Evolutionary conservation across 2,888 invertebrate species (phyloP), one percentile per base, ranked within the genome.

Genomic region (Dasysyrphus tricinctus): DNA sequence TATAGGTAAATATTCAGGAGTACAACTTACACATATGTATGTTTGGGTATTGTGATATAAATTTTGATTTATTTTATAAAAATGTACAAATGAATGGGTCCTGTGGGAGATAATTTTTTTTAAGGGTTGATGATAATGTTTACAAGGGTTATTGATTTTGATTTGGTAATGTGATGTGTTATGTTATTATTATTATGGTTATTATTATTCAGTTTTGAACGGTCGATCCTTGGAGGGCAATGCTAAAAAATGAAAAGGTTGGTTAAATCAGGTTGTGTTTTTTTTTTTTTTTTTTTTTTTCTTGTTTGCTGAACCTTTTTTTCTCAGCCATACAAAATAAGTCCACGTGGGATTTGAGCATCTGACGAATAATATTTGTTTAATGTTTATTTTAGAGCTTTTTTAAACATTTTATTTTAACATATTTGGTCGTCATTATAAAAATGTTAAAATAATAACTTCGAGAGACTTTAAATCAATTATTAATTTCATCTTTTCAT

Each of bases 11-110:
- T 57, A 42, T 61, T 42, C 6, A 7, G 34, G 1, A 61, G 24
- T 61, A 6, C 39, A 39, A 39, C 14, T 14, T 51, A 39, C 39
- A 7, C 51, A 7, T 24, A 8, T 29, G 14, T 51, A n/a, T n/a
- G n/a, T n/a, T n/a, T n/a, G n/a, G n/a, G n/a, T n/a, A n/a, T 49
- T 29, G 9, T 16, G 16, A 51, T 44, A 57, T 57, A 67, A 47
- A 73, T 70, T 79, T 76, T 85, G 84, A 85, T 85, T 85, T 85
- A 80, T 81, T 73, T 47, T 63, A 49, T 67, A 80, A 44, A 77
- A 72, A 74, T 76, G 44, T 74, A 59, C 61, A 82, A 75, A 80
- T 76, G 29, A 72, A 80, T 76, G 75, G 61, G 61, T 76, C 84
- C 67, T 61, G 51, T 19, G 84, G 69, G 84, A 80, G 70, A 57